Base-by-base conservation (phyloP, 2,888 invertebrate species). In the Metallyticus violacea region DNA sequence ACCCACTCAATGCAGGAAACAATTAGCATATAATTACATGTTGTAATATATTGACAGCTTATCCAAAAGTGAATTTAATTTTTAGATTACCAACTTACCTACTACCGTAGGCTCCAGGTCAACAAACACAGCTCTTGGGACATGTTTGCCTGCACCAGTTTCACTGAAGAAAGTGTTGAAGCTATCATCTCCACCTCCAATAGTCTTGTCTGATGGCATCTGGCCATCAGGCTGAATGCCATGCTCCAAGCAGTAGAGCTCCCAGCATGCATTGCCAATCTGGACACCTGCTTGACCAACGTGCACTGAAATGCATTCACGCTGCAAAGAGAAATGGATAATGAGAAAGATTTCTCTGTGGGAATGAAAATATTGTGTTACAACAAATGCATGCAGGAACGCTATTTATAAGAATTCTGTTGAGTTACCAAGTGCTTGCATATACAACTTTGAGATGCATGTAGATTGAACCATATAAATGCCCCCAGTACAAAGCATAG, bases 61-160 rank as follows among this genome's bases (percentile, higher is more conserved):
- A n/a, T n/a, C n/a, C n/a, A n/a, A n/a, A n/a, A n/a, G n/a, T n/a
- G n/a, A n/a, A n/a, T n/a, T n/a, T n/a, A 27, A 26, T 15, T 25
- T 26, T 27, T 4, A 22, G 6, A 2, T 26, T 5, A 3, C 6
- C 26, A 3, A 76, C 93, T 89, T 90, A 94, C 94, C 94, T 88
- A 99, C 97, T 90, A 99, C 99, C 89, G 98, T 98, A 88, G 99
- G 99, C 92, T 99, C 99, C 91, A 99, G 93, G 92, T 99, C 99
- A 9, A 99, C 98, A 91, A 98, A 99, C 86, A 98, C 97, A 79
- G 97, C 97, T 90, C 98, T 94, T 83, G 98, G 98, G 9, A 99
- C 98, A 91, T 99, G 98, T 91, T 99, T 99, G 90, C 99, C 99
- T 79, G 97, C 96, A 86, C 97, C 97, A 87, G 98, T 99, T 93